Conservation (phyloP, 2,797 vertebrate species). For the Odontamblyopus lacepedii region DNA sequence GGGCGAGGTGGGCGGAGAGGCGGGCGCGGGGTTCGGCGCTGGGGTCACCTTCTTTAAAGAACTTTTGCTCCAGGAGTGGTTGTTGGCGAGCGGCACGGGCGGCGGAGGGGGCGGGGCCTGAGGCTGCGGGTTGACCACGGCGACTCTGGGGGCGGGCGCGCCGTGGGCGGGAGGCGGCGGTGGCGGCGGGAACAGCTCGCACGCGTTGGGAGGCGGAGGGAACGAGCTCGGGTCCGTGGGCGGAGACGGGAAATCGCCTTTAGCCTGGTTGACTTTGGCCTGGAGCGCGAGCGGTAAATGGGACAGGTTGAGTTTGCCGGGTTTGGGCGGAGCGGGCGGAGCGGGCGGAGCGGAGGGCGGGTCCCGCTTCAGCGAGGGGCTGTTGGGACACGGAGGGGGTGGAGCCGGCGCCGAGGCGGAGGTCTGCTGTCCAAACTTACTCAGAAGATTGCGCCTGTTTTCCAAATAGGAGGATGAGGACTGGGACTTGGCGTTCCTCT, state of each 20-base stretch:
- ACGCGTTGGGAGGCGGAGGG: background rate
- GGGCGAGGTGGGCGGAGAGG: background rate
- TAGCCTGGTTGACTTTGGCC: slow-evolving; percentile 73
- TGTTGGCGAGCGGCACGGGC: slow-evolving; percentile 61
- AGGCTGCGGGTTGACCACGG: background rate
- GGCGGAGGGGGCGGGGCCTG: slow-evolving; percentile 34
- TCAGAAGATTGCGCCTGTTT: slow-evolving; percentile 86
- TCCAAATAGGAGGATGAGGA: slow-evolving; percentile 83
- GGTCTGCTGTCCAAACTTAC: slow-evolving; percentile 81
- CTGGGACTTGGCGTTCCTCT: slow-evolving; percentile 85
- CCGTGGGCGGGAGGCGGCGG: slow-evolving; percentile 73
- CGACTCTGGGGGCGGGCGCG: background rate
- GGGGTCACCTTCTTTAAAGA: slow-evolving; percentile 81
- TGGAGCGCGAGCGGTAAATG: slow-evolving; percentile 72
- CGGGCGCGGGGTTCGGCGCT: background rate
- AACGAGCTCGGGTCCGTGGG: background rate
- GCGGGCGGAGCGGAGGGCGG: background rate
- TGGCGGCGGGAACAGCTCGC: slow-evolving; percentile 88
- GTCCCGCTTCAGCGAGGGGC: background rate
- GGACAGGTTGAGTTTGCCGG: slow-evolving; percentile 77
- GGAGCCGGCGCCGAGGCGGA: background rate
- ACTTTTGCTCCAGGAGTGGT: slow-evolving; percentile 83
- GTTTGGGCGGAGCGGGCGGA: slow-evolving; percentile 87
- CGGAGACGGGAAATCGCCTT: slow-evolving; percentile 25
- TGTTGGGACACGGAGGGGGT: background rate